A percentile compares a stretch with the other conserved stretches of the same genome.
Conservation (phyloP, 2,113 vertebrate genomes). For the Rhineura floridana region DNA sequence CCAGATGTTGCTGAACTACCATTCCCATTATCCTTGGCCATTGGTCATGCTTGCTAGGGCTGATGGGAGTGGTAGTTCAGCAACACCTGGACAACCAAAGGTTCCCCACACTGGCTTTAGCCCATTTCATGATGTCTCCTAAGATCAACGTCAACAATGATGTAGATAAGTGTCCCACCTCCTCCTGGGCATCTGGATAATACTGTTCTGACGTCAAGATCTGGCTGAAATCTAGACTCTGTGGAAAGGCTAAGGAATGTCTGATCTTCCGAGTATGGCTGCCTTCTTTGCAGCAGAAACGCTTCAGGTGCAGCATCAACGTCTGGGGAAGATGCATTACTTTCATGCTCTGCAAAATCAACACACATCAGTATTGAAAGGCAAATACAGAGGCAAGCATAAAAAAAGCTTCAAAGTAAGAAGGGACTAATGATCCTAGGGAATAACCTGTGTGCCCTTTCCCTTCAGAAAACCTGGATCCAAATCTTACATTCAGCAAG, state of each 20-base stretch:
- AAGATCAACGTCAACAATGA: neutral
- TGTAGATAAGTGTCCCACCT: conserved; percentile 56
- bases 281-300: conserved; percentile 60
- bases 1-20: neutral
- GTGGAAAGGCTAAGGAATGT: conserved; percentile 69
- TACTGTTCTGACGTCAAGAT: conserved; percentile 56
- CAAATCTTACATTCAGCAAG: neutral
- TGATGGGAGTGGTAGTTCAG: neutral
- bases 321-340: conserved; percentile 68
- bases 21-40: neutral
- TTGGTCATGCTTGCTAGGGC: too few species aligned
- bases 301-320: conserved; percentile 75
- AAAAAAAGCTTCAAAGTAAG: neutral
- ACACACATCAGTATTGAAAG: neutral
- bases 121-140: neutral
- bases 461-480: neutral
- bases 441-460: neutral
- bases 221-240: conserved; percentile 66
- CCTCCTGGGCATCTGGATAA: conserved; percentile 36
- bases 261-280: conserved; percentile 55
- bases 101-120: neutral
- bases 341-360: conserved; percentile 68
- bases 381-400: neutral
- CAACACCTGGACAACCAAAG: neutral
- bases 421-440: too few species aligned